Evolutionary conservation across 1,140 invertebrate genomes (phyloP).

Genomic region (Matsumurasca onukii): DNA sequence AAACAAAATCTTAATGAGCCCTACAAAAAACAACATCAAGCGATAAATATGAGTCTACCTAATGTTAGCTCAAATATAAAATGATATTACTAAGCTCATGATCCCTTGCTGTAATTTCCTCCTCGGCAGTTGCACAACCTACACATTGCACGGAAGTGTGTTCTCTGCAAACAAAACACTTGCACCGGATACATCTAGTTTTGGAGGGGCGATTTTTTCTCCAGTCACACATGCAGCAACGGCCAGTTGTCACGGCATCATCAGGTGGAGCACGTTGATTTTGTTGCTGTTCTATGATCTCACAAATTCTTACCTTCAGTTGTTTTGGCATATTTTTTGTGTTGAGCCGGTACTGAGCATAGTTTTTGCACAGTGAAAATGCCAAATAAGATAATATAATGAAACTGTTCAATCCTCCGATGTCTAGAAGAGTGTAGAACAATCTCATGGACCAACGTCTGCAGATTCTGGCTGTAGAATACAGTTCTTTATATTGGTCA

Average conservation of each 20-base stretch:
- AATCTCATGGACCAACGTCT: slow-evolving; percentile 45
- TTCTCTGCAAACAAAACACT: background rate
- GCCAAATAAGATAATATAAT: background rate
- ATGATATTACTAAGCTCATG: no score
- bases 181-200: background rate
- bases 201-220: background rate
- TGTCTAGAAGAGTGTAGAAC: slow-evolving; percentile 44
- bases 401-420: slow-evolving; percentile 41
- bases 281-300: background rate
- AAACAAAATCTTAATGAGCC: no score
- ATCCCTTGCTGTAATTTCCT: no score
- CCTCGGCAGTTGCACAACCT: background rate
- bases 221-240: background rate
- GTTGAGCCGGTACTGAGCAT: background rate
- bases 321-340: no score
- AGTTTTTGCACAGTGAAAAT: no score
- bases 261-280: no score
- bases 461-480: no score
- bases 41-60: no score
- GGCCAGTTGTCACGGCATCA: no score
- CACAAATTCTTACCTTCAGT: background rate
- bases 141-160: background rate
- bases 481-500: slow-evolving; percentile 43
- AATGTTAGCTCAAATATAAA: no score
- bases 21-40: no score